Conservation (phyloP, 2,113 vertebrate species). For the Rhinoptilus africanus region DNA sequence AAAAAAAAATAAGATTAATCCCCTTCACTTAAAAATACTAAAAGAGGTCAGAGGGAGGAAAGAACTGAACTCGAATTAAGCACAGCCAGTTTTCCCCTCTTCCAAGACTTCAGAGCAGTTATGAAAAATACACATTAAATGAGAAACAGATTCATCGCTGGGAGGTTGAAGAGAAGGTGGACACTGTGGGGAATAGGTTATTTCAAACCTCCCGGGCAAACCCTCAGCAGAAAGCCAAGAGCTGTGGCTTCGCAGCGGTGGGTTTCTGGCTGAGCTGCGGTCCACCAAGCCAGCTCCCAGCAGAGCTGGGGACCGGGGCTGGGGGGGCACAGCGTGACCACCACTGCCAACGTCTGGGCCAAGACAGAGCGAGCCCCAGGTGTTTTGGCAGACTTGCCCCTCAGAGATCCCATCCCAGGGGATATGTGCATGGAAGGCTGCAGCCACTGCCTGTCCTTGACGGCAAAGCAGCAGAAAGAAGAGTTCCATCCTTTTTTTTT, state of each 20-base stretch:
- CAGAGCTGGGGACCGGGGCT: neutral
- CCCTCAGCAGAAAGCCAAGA: neutral
- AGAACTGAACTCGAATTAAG: conserved; percentile 6
- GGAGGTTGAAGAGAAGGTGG: conserved; percentile 1
- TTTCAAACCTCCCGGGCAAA: neutral
- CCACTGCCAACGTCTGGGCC: no score
- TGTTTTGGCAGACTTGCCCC: neutral
- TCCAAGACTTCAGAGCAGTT: neutral
- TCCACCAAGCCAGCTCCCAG: neutral
- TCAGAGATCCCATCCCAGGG: neutral
- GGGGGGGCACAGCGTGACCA: neutral
- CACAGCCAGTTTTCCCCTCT: neutral
- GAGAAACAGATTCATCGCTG: conserved; percentile 11
- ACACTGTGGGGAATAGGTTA: neutral
- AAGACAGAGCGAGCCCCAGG: neutral
- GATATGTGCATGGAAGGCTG: neutral
- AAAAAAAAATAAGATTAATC: neutral
- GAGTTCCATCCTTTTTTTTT: neutral
- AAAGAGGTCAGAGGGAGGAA: conserved; percentile 11
- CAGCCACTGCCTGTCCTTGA: conserved; percentile 22
- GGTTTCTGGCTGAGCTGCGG: neutral
- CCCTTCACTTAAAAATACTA: conserved; percentile 15
- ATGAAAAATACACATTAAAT: conserved; percentile 29
- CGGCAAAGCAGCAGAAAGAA: neutral
- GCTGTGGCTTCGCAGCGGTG: neutral